These are phyloP conservation scores for Indicator indicator DNA, from an alignment of 2,113 vertebrate species.

Conservation along the genomic window DNA sequence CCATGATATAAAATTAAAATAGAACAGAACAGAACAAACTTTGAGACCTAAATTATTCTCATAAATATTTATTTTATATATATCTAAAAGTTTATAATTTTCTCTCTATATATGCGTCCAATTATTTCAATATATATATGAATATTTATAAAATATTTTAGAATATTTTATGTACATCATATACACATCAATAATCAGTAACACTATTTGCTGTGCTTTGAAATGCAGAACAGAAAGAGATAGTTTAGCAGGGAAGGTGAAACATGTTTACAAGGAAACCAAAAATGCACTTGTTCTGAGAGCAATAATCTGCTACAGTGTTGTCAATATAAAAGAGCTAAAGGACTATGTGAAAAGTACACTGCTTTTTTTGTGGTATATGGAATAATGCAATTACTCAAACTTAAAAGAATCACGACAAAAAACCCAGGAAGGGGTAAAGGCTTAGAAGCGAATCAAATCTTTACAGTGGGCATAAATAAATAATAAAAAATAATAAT, in stretches of 20 bases:
- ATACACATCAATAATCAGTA: not conserved
- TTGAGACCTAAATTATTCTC: not conserved
- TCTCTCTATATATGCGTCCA: not conserved
- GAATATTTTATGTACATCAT: rapidly evolving
- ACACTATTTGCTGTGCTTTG: not conserved
- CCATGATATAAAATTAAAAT: not conserved
- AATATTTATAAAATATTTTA: not conserved
- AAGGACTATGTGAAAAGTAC: not conserved
- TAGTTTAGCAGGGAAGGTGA: not conserved
- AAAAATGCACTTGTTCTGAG: not conserved
- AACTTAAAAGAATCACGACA: not conserved
- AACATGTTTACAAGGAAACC: not conserved
- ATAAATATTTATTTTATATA: not conserved
- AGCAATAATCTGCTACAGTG: not conserved
- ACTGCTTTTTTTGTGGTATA: not conserved
- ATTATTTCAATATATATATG: not conserved
- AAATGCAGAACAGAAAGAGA: not conserved
- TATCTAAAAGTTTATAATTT: not conserved
- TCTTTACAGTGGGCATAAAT: not conserved
- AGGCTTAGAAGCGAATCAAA: not conserved
- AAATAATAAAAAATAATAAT: not conserved
- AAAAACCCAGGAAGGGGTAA: not conserved
- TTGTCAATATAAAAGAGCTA: not conserved
- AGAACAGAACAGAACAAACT: not conserved
- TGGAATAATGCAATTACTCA: not conserved